These are phyloP conservation scores for Phthorimaea operculella DNA, from an alignment of 1,140 invertebrate genomes.

Conservation along the genomic window DNA sequence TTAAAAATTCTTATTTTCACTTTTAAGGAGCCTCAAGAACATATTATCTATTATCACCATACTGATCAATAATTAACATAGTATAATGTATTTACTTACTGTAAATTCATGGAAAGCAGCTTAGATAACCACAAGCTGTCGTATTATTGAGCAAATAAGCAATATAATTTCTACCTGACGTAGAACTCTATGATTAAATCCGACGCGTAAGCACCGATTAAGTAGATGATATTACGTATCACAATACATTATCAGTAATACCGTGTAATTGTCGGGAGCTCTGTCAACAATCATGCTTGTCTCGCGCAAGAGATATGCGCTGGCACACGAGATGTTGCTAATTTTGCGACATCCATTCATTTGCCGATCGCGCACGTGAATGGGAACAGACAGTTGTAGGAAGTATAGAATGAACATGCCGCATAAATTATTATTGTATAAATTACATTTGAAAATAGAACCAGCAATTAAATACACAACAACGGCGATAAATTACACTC, in stretches of 20 bases:
- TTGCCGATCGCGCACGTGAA: conserved; percentile 46
- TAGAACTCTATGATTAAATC: conserved; percentile 37
- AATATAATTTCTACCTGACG: not conserved
- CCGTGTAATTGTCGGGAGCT: conserved; percentile 54
- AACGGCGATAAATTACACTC: conserved; percentile 29
- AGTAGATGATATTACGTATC: conserved; percentile 35
- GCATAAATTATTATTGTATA: conserved; percentile 44
- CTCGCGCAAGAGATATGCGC: conserved; percentile 48
- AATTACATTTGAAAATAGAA: conserved; percentile 45
- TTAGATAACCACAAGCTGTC: too few species aligned
- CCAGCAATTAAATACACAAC: conserved; percentile 33
- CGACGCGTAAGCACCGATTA: conserved; percentile 39
- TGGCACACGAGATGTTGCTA: conserved; percentile 55
- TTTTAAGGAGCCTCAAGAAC: too few species aligned
- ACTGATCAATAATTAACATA: too few species aligned
- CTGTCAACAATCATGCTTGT: conserved; percentile 45
- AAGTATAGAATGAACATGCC: conserved; percentile 30
- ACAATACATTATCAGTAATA: conserved; percentile 59
- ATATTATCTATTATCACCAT: too few species aligned
- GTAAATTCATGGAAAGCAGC: too few species aligned
- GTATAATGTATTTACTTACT: too few species aligned
- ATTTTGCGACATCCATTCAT: conserved; percentile 60
- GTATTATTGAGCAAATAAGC: not conserved
- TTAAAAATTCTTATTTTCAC: too few species aligned
- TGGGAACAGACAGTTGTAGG: conserved; percentile 47